A percentile compares a stretch with the other conserved stretches of the same genome.
Conservation (phyloP, 30 jellyfish, hydroid and myxozoan genomes). For the Clytia hemisphaerica region DNA sequence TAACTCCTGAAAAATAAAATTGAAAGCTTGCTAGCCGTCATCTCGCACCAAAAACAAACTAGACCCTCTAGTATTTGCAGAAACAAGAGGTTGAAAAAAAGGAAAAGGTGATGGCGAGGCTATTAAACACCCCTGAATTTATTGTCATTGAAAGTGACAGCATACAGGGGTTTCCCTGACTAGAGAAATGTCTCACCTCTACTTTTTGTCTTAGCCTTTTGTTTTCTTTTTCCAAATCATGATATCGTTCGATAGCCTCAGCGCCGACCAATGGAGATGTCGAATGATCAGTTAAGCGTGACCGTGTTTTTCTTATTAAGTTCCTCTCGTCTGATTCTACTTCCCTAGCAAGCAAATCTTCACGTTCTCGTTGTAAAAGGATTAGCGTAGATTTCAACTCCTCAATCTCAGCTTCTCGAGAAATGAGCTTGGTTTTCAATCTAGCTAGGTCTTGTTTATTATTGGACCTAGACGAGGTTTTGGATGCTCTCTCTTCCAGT, state of each 20-base stretch:
- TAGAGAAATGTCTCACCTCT: background rate
- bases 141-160: too few relatives aligned
- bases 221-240: background rate
- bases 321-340: background rate
- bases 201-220: background rate
- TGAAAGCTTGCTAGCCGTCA: too few relatives aligned
- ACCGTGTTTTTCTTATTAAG: background rate
- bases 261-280: background rate
- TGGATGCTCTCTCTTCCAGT: too few relatives aligned
- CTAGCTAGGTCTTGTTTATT: background rate
- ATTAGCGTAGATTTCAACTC: conserved; percentile 14
- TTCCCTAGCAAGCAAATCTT: background rate
- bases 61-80: too few relatives aligned
- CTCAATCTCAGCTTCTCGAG: conserved; percentile 2
- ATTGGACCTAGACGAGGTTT: too few relatives aligned
- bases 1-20: conserved; percentile 11
- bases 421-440: conserved; percentile 4
- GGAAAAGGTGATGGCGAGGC: too few relatives aligned
- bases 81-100: too few relatives aligned
- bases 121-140: too few relatives aligned
- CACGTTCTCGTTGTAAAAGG: conserved; percentile 18
- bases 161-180: background rate
- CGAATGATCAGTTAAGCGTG: background rate
- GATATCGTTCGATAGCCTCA: background rate
- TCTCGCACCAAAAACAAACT: too few relatives aligned